These are phyloP conservation scores for Copsychus sechellarum DNA, from an alignment of 2,113 vertebrate species.

Conservation along the genomic window DNA sequence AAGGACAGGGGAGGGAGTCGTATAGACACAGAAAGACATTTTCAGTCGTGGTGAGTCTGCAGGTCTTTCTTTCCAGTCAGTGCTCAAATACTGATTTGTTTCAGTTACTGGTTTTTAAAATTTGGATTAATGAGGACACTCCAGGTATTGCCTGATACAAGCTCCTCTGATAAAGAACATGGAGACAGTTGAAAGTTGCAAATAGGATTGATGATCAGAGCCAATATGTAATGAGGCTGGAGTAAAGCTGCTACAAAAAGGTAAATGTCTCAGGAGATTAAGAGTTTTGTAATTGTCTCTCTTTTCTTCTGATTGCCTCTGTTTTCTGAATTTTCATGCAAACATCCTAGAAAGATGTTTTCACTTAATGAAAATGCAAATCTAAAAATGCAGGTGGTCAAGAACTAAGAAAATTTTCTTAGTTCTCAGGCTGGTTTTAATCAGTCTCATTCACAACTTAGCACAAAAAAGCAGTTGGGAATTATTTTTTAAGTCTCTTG, in stretches of 20 bases:
- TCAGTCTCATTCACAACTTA: conserved; percentile 18
- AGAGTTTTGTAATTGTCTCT: neutral
- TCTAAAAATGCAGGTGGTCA: neutral
- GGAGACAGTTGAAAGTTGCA: neutral
- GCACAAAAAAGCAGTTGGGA: neutral
- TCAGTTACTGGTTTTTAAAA: neutral
- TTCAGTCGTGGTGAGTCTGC: neutral
- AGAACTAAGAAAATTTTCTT: neutral
- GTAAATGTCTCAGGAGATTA: neutral
- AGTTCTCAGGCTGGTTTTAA: conserved; percentile 19
- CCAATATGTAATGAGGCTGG: neutral
- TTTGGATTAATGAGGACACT: neutral
- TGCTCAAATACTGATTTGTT: neutral
- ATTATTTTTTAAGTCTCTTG: rapidly evolving
- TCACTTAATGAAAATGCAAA: neutral
- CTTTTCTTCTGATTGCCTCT: neutral
- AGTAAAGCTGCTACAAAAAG: conserved; percentile 11
- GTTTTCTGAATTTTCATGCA: conserved; percentile 1
- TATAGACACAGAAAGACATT: neutral
- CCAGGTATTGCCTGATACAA: neutral
- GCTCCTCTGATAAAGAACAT: neutral
- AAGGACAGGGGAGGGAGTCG: neutral
- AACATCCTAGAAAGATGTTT: neutral
- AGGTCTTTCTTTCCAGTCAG: neutral
- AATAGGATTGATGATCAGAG: neutral